Percentiles rank a stretch among this genome's conserved stretches.
Conservation (phyloP, 2,113 vertebrate genomes). For the Trogon melanurus region DNA sequence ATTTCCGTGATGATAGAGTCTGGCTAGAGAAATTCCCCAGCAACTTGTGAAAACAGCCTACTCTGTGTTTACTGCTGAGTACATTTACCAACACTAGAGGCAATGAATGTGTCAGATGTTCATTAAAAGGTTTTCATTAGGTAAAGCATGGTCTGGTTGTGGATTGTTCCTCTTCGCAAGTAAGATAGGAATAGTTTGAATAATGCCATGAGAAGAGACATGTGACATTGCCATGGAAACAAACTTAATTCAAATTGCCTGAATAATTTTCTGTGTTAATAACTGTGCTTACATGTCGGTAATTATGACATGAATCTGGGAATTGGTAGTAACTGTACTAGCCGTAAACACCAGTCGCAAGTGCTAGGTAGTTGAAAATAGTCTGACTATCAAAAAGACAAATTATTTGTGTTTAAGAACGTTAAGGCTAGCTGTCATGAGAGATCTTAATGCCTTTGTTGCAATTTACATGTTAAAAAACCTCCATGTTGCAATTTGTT, state of each 20-base stretch:
- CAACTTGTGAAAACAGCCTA: not conserved
- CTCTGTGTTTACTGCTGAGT: not conserved
- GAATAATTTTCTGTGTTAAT: not conserved
- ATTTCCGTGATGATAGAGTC: not conserved
- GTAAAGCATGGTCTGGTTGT: not conserved
- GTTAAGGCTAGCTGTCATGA: not conserved
- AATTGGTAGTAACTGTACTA: not conserved
- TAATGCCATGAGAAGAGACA: not conserved
- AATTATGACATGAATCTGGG: not conserved
- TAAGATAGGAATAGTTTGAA: not conserved
- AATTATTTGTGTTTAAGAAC: not conserved
- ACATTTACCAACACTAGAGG: not conserved
- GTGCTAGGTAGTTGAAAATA: not conserved
- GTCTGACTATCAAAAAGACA: not conserved
- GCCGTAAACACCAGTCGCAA: not conserved
- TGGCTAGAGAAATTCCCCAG: not conserved
- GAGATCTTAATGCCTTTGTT: not conserved
- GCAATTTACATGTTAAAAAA: not conserved
- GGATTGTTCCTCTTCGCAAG: not conserved
- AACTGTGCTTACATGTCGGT: not conserved
- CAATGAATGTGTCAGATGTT: not conserved
- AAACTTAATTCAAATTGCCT: not conserved
- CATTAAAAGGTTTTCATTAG: not conserved
- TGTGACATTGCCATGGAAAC: not conserved
- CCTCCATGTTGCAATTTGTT: not conserved